These are phyloP conservation scores for Formica aserva DNA, from an alignment of 2,888 invertebrate species.

Conservation along the genomic window DNA sequence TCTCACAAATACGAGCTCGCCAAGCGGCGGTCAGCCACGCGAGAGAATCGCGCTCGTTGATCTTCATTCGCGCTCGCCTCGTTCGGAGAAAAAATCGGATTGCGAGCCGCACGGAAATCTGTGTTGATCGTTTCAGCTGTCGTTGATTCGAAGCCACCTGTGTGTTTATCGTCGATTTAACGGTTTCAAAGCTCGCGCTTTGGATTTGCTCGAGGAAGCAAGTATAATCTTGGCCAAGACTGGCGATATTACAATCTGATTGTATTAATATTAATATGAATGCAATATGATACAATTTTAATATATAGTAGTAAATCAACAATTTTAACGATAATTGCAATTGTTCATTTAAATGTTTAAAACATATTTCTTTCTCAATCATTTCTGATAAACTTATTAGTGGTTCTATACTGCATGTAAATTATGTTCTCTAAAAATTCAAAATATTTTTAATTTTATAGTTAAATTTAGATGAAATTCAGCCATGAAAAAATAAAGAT, in stretches of 20 bases:
- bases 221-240: background rate
- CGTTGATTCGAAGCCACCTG: slow-evolving; percentile 31
- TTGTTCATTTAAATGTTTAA: background rate
- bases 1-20: slow-evolving; percentile 72
- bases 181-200: background rate
- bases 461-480: background rate
- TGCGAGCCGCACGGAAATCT: slow-evolving; percentile 20
- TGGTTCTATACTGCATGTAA: background rate
- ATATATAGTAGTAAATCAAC: background rate
- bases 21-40: slow-evolving; percentile 53
- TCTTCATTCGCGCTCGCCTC: slow-evolving; percentile 35
- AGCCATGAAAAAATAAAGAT: background rate
- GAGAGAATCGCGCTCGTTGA: slow-evolving; percentile 54
- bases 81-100: slow-evolving; percentile 47
- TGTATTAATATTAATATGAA: background rate
- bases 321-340: background rate
- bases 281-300: background rate
- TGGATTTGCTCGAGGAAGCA: background rate
- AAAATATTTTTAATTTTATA: background rate
- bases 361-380: background rate
- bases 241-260: background rate
- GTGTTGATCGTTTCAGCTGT: slow-evolving; percentile 34
- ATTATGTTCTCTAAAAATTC: background rate
- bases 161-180: background rate
- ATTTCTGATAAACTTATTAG: background rate